Base-by-base conservation (phyloP, 2,888 invertebrate species). In the Synergus gifuensis region DNA sequence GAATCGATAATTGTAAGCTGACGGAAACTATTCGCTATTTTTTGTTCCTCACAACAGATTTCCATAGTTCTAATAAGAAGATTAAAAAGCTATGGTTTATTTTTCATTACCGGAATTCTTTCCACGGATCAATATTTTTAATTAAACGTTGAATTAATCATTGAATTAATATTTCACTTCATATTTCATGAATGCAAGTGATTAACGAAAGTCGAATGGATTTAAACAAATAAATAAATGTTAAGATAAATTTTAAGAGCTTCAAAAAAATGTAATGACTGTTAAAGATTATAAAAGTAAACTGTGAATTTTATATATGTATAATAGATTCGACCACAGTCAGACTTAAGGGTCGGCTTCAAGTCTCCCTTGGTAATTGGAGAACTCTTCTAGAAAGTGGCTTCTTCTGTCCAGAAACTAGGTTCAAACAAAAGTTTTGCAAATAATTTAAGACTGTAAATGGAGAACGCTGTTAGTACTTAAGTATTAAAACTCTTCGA, bases 331-430 rank as follows among this genome's bases (percentile, higher is more conserved):
- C 69, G 46, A 76, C 78, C 49, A 79, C 73, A 79, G 60, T 58
- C 49, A 36, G 16, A 69, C 22, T 69, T 49, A 69, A 69, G 44
- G 49, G 16, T 77, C 69, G 16, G 11, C 28, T 28, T 46, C 18
- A 69, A 69, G 69, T 73, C 80, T 83, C 79, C 76, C 81, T 78
- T 78, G 76, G 83, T 81, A 85, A 84, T 82, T 84, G 82, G 81
- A 85, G 84, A 80, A 81, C 83, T 78, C 81, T 84, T 76, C 79
- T 69, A 76, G 81, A 82, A 80, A 83, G 85, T 84, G 80, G 78
- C 83, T 83, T 78, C 80, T 83, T 84, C 79, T 76, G 62, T 76
- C 76, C 40, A 60, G 62, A 62, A 76, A 44, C 40, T 76, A 62
- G 62, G 22, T 60, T 58, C 76, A 76, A 60, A 79, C 58, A 63